phyloP scores from a whole-genome alignment of 2,797 vertebrate genomes.

The Sebastes diploproa region DNA sequence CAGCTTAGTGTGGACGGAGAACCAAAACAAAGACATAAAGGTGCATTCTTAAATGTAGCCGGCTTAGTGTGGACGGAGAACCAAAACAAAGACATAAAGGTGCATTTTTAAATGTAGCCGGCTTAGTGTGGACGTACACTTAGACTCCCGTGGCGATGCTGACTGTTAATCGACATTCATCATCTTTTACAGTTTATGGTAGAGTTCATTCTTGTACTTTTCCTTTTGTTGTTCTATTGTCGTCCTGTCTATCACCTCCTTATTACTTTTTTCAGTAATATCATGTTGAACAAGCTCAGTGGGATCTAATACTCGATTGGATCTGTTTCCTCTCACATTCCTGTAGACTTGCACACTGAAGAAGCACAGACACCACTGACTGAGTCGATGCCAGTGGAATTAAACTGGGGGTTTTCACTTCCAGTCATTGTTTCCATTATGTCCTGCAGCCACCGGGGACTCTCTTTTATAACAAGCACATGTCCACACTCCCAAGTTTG shows the following conservation, averaged over 20 bases:
- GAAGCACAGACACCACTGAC: conserved; percentile 44
- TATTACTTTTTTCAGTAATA: not conserved
- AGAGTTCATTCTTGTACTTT: not conserved
- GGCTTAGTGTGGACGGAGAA: not conserved
- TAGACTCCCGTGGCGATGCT: not conserved
- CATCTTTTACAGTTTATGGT: not conserved
- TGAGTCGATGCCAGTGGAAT: conserved; percentile 11
- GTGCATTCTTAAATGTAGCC: not conserved
- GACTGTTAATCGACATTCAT: conserved; percentile 25
- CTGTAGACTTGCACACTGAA: conserved; percentile 32
- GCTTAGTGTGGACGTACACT: not conserved
- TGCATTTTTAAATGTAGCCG: not conserved
- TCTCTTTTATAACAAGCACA: conserved; percentile 36
- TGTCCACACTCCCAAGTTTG: conserved; percentile 20
- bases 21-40: not conserved
- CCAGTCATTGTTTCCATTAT: conserved; percentile 52
- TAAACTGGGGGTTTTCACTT: conserved; percentile 20
- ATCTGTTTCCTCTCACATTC: conserved; percentile 43
- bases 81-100: not conserved
- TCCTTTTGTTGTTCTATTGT: not conserved
- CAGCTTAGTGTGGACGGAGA: not conserved
- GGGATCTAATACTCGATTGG: not conserved
- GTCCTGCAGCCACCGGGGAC: conserved; percentile 33
- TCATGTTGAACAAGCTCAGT: not conserved
- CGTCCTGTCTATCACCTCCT: not conserved